phyloP scores from a whole-genome alignment of 2,888 invertebrate species.

The Scaptomyza caliginosa region DNA sequence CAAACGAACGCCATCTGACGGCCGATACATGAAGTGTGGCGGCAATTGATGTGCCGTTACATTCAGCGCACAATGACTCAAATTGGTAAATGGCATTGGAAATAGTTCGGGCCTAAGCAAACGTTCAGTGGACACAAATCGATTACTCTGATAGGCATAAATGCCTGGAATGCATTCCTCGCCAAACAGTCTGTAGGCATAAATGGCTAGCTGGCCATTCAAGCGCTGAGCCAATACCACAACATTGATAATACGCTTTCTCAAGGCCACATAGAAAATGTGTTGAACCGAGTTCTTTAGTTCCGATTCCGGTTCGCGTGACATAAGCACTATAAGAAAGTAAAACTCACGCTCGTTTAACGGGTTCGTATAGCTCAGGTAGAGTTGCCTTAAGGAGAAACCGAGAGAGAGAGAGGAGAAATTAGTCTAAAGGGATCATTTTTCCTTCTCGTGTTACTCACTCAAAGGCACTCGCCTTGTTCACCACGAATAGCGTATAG shows the following conservation, averaged over 20 bases:
- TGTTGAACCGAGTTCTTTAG: slow-evolving; percentile 1
- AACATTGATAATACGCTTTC: slow-evolving; percentile 59
- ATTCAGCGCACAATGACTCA: slow-evolving; percentile 62
- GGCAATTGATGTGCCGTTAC: slow-evolving; percentile 58
- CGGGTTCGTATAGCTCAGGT: slow-evolving; percentile 40
- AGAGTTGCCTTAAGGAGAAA: slow-evolving; percentile 40
- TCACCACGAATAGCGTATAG: slow-evolving; percentile 75
- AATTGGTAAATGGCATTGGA: slow-evolving; percentile 47
- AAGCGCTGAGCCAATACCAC: slow-evolving; percentile 57
- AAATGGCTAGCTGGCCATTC: slow-evolving; percentile 31
- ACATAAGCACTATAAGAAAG: slow-evolving; percentile 69
- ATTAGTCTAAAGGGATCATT: background rate
- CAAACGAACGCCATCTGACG: slow-evolving; percentile 29
- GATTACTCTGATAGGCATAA: slow-evolving; percentile 49
- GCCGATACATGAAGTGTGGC: slow-evolving; percentile 66
- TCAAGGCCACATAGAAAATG: slow-evolving; percentile 48
- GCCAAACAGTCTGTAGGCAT: slow-evolving; percentile 42
- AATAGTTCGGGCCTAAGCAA: slow-evolving; percentile 56
- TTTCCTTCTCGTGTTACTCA: no score
- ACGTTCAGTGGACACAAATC: slow-evolving; percentile 34
- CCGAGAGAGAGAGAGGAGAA: background rate
- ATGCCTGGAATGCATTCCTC: slow-evolving; percentile 39
- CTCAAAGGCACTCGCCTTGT: slow-evolving; percentile 57
- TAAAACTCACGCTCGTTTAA: slow-evolving; percentile 68
- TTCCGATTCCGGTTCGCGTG: background rate